Percentiles rank a stretch among this genome's conserved stretches.
Conservation (phyloP, 2,888 invertebrate species). For the Napeogenes sylphis region DNA sequence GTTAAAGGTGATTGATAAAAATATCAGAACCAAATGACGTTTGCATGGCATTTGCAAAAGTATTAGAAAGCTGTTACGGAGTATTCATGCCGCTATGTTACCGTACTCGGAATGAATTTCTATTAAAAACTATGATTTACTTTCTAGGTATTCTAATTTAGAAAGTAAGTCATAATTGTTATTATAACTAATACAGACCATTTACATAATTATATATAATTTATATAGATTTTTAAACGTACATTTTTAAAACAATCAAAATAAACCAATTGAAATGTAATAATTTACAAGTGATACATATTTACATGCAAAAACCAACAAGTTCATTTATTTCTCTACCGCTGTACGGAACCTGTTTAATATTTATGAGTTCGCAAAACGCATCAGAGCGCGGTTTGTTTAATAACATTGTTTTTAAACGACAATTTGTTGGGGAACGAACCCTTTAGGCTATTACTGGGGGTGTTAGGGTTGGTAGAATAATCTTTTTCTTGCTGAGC, state of each 20-base stretch:
- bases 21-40: too few species aligned
- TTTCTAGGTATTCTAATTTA: too few species aligned
- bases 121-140: too few species aligned
- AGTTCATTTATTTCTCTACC: slow-evolving; percentile 5
- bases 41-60: too few species aligned
- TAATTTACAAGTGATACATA: slow-evolving; percentile 1
- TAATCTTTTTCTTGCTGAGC: neutral
- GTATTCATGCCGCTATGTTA: too few species aligned
- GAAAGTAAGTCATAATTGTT: too few species aligned
- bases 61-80: too few species aligned
- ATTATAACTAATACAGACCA: too few species aligned
- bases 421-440: slow-evolving; percentile 55
- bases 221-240: too few species aligned
- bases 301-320: neutral
- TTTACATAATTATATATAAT: too few species aligned
- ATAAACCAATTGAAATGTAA: neutral
- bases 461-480: slow-evolving; percentile 50
- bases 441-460: slow-evolving; percentile 63
- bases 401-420: slow-evolving; percentile 76
- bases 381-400: slow-evolving; percentile 74
- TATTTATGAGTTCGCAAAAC: slow-evolving; percentile 74
- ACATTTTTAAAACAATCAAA: neutral
- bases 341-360: slow-evolving; percentile 45
- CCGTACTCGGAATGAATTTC: too few species aligned
- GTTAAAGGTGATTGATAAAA: too few species aligned